Percentiles rank a stretch among this genome's conserved stretches.
These are phyloP conservation scores for Ailuropoda melanoleuca DNA, from an alignment of 2,113 vertebrate genomes.

Conservation along the genomic window DNA sequence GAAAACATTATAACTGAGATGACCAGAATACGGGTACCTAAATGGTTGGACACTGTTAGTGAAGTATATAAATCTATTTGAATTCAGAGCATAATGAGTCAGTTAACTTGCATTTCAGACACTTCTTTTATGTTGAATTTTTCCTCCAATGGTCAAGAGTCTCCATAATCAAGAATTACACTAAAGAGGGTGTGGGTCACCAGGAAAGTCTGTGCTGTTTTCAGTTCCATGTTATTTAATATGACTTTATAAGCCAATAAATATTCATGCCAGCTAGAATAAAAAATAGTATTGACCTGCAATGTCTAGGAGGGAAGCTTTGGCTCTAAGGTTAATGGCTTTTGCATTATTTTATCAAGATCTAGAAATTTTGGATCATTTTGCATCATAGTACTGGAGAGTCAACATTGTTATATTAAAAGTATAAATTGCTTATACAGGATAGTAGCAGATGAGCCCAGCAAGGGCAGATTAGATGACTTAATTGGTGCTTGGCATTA, in stretches of 20 bases:
- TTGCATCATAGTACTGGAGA: neutral
- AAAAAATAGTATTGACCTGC: neutral
- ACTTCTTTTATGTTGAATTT: neutral
- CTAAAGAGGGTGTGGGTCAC: neutral
- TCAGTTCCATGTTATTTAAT: constrained; percentile 26
- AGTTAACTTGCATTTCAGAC: constrained; percentile 39
- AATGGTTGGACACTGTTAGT: neutral
- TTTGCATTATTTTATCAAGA: constrained; percentile 41
- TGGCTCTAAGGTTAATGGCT: neutral
- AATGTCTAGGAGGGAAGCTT: neutral
- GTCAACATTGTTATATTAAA: constrained; percentile 14
- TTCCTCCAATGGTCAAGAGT: neutral
- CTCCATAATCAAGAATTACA: neutral
- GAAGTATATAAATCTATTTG: neutral
- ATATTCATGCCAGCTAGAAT: constrained; percentile 35
- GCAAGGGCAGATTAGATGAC: neutral
- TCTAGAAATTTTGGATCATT: neutral
- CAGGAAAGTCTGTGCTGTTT: constrained; percentile 26
- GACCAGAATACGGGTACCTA: neutral
- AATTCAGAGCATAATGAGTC: neutral
- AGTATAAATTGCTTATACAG: neutral
- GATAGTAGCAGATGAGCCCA: neutral
- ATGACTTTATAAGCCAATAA: constrained; percentile 37
- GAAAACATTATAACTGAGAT: neutral
- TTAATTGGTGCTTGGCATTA: constrained; percentile 4